A percentile compares a stretch with the other conserved stretches of the same genome.
These are phyloP conservation scores for Spheniscus mendiculus DNA, from an alignment of 2,113 vertebrate genomes.

Conservation along the genomic window DNA sequence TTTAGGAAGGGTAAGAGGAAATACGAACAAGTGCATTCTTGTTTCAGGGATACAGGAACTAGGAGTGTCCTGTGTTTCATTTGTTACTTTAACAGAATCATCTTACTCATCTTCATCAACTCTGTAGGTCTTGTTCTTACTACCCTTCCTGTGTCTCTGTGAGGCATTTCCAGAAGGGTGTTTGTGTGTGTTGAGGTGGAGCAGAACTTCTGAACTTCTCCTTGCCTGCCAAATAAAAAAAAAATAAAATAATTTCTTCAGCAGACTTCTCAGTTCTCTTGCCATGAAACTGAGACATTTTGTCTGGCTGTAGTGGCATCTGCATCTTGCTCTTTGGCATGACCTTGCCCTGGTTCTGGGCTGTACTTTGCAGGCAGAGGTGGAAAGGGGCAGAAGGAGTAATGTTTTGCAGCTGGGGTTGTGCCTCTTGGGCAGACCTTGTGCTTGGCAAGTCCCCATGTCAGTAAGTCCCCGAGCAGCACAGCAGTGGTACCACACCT, in stretches of 20 bases:
- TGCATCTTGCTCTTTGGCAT: not conserved
- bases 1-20: slow-evolving; percentile 45
- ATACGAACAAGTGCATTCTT: slow-evolving; percentile 30
- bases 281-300: not conserved
- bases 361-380: not conserved
- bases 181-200: not conserved
- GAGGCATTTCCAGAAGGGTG: not conserved
- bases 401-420: not conserved
- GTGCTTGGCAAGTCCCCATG: not conserved
- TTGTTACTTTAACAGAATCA: not conserved
- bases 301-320: not conserved
- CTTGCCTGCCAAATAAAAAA: not conserved
- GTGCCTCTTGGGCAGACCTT: not conserved
- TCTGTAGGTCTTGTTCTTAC: not conserved
- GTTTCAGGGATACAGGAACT: slow-evolving; percentile 19
- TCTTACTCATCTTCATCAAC: slow-evolving; percentile 5
- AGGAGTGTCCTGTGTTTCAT: slow-evolving; percentile 22
- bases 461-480: rapidly evolving
- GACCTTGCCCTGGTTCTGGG: not conserved
- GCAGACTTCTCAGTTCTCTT: not conserved
- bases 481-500: not conserved
- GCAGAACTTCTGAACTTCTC: not conserved
- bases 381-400: not conserved
- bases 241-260: not conserved
- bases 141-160: not conserved